Evolutionary conservation across 2,113 vertebrate species (phyloP).

Genomic region (Vidua chalybeata): DNA sequence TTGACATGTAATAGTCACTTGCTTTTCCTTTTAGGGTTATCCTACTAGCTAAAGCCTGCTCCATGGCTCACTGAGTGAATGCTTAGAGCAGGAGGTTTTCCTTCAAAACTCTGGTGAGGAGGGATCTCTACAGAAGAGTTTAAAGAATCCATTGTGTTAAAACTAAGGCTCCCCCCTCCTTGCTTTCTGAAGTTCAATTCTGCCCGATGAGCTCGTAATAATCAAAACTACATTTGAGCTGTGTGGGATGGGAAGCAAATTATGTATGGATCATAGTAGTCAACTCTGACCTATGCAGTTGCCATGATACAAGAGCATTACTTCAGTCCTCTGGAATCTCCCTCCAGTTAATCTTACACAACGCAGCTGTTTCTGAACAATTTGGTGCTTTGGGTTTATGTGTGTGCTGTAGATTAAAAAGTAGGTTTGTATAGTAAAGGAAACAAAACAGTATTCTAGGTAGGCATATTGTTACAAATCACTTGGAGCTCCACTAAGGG

Average conservation of each 20-base stretch:
- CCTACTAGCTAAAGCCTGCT: not conserved
- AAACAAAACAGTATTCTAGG: slow-evolving; percentile 24
- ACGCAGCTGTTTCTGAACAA: slow-evolving; percentile 50
- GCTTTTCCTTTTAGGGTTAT: slow-evolving; percentile 53
- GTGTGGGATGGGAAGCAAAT: slow-evolving; percentile 36
- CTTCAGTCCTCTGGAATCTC: slow-evolving; percentile 39
- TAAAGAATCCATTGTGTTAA: slow-evolving; percentile 40
- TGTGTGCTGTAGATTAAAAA: slow-evolving; percentile 33
- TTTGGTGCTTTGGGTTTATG: slow-evolving; percentile 37
- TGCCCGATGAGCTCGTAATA: not conserved
- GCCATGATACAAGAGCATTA: slow-evolving; percentile 41
- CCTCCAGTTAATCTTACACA: slow-evolving; percentile 5
- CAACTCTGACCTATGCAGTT: slow-evolving; percentile 46
- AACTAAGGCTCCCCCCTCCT: not conserved
- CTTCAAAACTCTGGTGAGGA: not conserved
- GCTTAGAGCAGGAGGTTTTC: not conserved
- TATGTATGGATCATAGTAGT: slow-evolving; percentile 36
- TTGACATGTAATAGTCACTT: not conserved
- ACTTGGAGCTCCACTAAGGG: not conserved
- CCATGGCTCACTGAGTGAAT: not conserved
- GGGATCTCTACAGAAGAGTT: not conserved
- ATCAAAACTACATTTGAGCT: slow-evolving; percentile 55
- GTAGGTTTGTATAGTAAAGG: slow-evolving; percentile 11
- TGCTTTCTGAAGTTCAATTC: not conserved
- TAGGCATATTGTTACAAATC: slow-evolving; percentile 19